Percentiles rank a stretch among this genome's conserved stretches.
These are phyloP conservation scores for Eonycteris spelaea DNA, from an alignment of 2,113 vertebrate genomes.

Conservation along the genomic window DNA sequence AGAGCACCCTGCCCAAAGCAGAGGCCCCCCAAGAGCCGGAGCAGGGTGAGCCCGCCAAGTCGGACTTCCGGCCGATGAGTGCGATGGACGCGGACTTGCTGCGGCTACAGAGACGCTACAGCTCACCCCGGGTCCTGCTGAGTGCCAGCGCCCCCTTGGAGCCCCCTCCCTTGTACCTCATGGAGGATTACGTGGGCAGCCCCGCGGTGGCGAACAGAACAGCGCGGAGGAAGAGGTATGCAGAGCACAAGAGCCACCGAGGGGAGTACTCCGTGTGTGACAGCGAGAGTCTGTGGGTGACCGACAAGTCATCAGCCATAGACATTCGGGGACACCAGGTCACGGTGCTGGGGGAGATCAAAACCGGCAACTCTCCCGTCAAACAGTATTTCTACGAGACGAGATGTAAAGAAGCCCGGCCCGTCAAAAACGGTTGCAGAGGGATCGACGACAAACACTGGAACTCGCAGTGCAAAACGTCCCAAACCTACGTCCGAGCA, in stretches of 20 bases:
- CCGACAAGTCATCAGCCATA: slow-evolving; percentile 92
- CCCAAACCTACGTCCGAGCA: slow-evolving; percentile 94
- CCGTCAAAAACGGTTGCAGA: slow-evolving; percentile 91
- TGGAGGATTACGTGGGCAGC: slow-evolving; percentile 89
- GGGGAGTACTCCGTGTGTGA: slow-evolving; percentile 98
- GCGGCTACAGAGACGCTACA: slow-evolving; percentile 92
- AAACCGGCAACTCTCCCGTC: slow-evolving; percentile 87
- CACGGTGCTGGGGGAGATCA: slow-evolving; percentile 91
- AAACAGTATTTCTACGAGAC: slow-evolving; percentile 99
- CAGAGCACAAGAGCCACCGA: slow-evolving; percentile 92
- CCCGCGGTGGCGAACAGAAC: slow-evolving; percentile 86
- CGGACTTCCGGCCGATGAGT: slow-evolving; percentile 84
- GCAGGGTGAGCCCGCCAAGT: slow-evolving; percentile 76
- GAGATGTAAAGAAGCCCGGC: slow-evolving; percentile 88
- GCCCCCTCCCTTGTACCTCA: slow-evolving; percentile 92
- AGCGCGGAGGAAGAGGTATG: slow-evolving; percentile 88
- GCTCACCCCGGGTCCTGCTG: slow-evolving; percentile 93
- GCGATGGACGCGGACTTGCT: slow-evolving; percentile 88
- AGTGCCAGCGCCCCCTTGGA: slow-evolving; percentile 91
- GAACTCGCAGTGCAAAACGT: slow-evolving; percentile 99
- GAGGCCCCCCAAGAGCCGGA: slow-evolving; percentile 62
- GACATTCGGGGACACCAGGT: slow-evolving; percentile 91
- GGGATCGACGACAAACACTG: slow-evolving; percentile 98
- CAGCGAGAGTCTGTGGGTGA: slow-evolving; percentile 96
- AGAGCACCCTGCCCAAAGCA: slow-evolving; percentile 73